Conservation (phyloP, 2,113 vertebrate genomes). For the Egretta garzetta region DNA sequence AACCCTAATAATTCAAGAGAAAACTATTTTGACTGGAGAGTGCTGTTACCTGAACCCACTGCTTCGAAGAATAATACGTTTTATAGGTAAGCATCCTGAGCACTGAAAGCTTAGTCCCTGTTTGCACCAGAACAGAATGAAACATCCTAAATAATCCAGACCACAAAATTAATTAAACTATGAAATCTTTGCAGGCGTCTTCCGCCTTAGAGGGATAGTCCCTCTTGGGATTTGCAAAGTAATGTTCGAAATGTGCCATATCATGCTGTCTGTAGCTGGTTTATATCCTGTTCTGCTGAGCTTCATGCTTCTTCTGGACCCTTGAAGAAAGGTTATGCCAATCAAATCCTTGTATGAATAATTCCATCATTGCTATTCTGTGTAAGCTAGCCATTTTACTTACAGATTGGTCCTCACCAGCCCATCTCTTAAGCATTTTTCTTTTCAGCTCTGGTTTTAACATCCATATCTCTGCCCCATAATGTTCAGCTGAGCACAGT, state of each 20-base stretch:
- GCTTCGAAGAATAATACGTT: constrained; percentile 92
- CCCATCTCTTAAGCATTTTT: constrained; percentile 17
- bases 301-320: constrained; percentile 37
- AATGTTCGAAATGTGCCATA: constrained; percentile 14
- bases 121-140: not conserved
- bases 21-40: constrained; percentile 96
- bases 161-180: constrained; percentile 15
- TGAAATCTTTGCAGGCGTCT: constrained; percentile 31
- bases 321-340: not conserved
- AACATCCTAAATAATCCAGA: not conserved
- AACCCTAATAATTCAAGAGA: constrained; percentile 91
- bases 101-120: not conserved
- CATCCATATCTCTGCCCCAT: not conserved
- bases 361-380: constrained; percentile 19
- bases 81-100: constrained; percentile 85
- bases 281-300: constrained; percentile 2
- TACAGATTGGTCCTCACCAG: constrained; percentile 24
- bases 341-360: constrained; percentile 13
- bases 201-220: constrained; percentile 33
- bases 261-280: not conserved
- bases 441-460: constrained; percentile 32
- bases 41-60: constrained; percentile 98
- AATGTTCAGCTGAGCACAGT: not conserved
- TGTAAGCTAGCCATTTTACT: constrained; percentile 8
- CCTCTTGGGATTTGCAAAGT: constrained; percentile 1